Conservation (phyloP, 2,888 invertebrate genomes). For the Chaetogeoica ovagalla region DNA sequence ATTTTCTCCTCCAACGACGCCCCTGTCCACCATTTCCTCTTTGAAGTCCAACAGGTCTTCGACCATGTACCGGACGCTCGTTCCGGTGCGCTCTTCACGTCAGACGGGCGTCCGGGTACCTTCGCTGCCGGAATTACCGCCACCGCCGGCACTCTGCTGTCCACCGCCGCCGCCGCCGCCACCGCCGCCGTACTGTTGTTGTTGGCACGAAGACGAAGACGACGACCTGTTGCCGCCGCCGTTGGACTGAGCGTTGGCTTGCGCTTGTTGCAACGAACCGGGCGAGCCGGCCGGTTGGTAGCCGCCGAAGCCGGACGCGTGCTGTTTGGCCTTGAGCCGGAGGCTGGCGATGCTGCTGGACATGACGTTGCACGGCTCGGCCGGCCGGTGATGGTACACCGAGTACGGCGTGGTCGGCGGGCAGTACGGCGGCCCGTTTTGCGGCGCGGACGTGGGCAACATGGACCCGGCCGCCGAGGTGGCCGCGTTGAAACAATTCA, state of each 20-base stretch:
- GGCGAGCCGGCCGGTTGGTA: constrained; percentile 41
- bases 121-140: constrained; percentile 55
- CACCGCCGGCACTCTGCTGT: constrained; percentile 53
- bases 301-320: constrained; percentile 73
- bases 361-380: constrained; percentile 80
- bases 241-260: constrained; percentile 38
- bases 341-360: constrained; percentile 89
- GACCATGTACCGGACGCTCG: constrained; percentile 56
- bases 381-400: constrained; percentile 74
- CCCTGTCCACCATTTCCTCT: constrained; percentile 53
- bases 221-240: constrained; percentile 40
- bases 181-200: too few relatives aligned
- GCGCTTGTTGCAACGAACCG: constrained; percentile 23
- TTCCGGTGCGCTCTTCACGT: constrained; percentile 54
- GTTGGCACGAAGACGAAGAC: constrained; percentile 57
- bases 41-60: constrained; percentile 55
- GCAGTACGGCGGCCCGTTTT: constrained; percentile 76
- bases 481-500: constrained; percentile 73
- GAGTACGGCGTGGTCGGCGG: constrained; percentile 86
- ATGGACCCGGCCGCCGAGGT: constrained; percentile 64
- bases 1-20: constrained; percentile 7
- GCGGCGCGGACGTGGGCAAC: constrained; percentile 62
- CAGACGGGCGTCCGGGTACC: constrained; percentile 55
- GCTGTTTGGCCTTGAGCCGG: constrained; percentile 90
- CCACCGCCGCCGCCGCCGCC: constrained; percentile 21